phyloP scores from a whole-genome alignment of 2,888 invertebrate species.

The Sphaerophoria rueppellii region DNA sequence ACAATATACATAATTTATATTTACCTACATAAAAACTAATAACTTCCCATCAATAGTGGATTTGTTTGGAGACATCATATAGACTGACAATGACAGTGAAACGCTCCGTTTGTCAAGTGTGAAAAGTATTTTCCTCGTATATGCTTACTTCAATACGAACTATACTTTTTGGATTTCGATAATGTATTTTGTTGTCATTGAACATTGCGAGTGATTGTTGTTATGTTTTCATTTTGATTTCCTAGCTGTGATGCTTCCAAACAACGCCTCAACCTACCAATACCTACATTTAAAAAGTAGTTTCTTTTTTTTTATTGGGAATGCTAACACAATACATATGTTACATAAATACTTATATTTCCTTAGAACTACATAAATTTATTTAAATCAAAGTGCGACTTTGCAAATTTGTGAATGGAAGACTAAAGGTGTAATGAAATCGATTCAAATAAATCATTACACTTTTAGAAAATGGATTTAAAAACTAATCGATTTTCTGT shows the following conservation, averaged over 20 bases:
- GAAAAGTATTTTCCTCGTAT: not conserved
- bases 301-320: conserved; percentile 55
- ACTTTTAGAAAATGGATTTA: conserved; percentile 78
- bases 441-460: conserved; percentile 61
- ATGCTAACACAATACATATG: conserved; percentile 61
- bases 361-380: conserved; percentile 50
- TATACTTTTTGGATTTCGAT: not conserved
- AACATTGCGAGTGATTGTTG: conserved; percentile 3
- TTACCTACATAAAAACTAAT: conserved; percentile 44
- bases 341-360: too few species aligned
- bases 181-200: not conserved
- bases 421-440: conserved; percentile 68
- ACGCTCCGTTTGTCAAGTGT: not conserved
- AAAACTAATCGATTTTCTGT: conserved; percentile 81
- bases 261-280: conserved; percentile 18
- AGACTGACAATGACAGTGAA: not conserved
- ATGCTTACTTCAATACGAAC: conserved; percentile 28
- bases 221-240: not conserved
- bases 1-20: conserved; percentile 39
- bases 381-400: conserved; percentile 55
- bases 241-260: conserved; percentile 40
- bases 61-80: conserved; percentile 52
- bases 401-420: conserved; percentile 61
- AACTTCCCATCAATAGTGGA: conserved; percentile 62
- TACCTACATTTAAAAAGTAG: conserved; percentile 50